These are phyloP conservation scores for Spodoptera frugiperda DNA, from an alignment of 1,140 invertebrate species.

Conservation along the genomic window DNA sequence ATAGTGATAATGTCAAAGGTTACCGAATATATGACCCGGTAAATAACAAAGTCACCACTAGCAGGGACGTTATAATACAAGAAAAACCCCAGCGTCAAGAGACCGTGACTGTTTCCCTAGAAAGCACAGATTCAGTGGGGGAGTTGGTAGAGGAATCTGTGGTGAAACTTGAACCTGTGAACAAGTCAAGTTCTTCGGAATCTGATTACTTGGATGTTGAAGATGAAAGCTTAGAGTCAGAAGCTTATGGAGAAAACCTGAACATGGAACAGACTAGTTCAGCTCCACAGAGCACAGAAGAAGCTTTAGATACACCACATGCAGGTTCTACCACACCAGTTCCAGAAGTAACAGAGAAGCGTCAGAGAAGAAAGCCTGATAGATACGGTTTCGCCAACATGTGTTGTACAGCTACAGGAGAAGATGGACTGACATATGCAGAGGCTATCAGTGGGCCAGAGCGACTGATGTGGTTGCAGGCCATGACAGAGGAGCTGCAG, in stretches of 20 bases:
- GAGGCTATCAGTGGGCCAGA: slow-evolving; percentile 8
- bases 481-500: not conserved
- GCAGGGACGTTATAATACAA: slow-evolving; percentile 47
- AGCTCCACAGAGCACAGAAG: no score
- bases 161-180: not conserved
- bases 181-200: not conserved
- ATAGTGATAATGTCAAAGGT: slow-evolving; percentile 49
- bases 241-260: not conserved
- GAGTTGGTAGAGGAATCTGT: not conserved
- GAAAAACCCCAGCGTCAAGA: not conserved
- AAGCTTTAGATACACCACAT: no score
- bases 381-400: not conserved
- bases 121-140: slow-evolving; percentile 12
- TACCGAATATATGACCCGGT: slow-evolving; percentile 49
- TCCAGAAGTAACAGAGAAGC: not conserved
- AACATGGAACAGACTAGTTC: not conserved
- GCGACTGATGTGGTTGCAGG: not conserved
- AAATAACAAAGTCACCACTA: slow-evolving; percentile 48
- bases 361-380: not conserved
- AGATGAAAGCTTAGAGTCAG: not conserved
- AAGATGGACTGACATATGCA: not conserved
- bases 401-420: not conserved
- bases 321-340: no score
- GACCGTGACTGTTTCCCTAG: not conserved
- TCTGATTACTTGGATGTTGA: not conserved